phyloP scores from a whole-genome alignment of 2,888 invertebrate genomes.

The Stenolophus ochropezus region DNA sequence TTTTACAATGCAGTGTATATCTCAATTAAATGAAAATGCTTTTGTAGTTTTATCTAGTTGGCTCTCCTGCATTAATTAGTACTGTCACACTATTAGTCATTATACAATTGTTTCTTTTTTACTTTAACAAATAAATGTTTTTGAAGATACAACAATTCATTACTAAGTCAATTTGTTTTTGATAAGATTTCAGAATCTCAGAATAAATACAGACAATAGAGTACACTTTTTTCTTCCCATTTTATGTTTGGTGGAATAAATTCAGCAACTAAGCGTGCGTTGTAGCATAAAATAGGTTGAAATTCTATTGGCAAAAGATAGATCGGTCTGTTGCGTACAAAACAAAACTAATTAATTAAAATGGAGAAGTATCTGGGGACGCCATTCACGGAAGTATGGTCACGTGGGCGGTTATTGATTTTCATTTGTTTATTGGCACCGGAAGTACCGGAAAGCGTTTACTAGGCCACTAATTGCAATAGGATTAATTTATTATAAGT shows the following conservation, averaged over 20 bases:
- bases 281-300: background rate
- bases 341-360: slow-evolving; percentile 37
- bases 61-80: background rate
- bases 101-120: no score
- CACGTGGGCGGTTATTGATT: slow-evolving; percentile 28
- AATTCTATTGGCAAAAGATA: slow-evolving; percentile 8
- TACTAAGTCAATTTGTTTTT: no score
- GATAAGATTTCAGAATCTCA: no score
- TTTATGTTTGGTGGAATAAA: background rate
- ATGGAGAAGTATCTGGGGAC: slow-evolving; percentile 19
- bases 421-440: slow-evolving; percentile 31
- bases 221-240: no score
- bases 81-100: background rate
- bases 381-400: background rate
- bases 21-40: background rate
- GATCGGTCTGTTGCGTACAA: slow-evolving; percentile 11
- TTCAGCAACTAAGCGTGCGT: background rate
- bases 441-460: background rate
- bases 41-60: background rate
- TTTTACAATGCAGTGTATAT: background rate
- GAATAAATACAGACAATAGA: no score
- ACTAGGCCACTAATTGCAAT: background rate
- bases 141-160: no score
- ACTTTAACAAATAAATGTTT: no score
- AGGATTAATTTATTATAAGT: background rate